phyloP scores from a whole-genome alignment of 2,888 invertebrate genomes.

The Labia minor region DNA sequence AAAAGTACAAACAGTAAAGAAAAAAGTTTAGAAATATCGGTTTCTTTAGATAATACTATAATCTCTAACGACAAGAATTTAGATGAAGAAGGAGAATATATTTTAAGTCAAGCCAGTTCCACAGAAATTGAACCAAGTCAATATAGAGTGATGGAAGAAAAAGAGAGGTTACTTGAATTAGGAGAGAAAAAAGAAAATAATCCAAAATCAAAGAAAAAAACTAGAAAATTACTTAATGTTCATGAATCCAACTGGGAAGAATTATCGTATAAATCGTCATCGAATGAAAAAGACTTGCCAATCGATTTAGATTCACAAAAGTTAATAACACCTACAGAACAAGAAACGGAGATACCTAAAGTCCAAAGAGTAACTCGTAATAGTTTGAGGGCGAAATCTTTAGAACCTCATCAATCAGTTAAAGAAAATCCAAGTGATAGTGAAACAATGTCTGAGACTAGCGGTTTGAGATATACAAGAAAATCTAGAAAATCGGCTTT shows the following conservation, averaged over 20 bases:
- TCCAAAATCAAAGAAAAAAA: neutral
- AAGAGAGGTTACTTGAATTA: neutral
- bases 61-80: neutral
- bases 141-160: neutral
- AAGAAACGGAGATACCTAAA: neutral
- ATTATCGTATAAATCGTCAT: too few species aligned
- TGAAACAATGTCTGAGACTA: neutral
- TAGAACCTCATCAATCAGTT: neutral
- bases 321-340: neutral
- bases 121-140: neutral
- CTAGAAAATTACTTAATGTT: neutral
- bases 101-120: neutral
- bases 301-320: neutral
- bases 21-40: neutral
- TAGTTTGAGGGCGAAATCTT: neutral
- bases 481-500: neutral
- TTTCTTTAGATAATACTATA: neutral
- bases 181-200: neutral
- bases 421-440: neutral
- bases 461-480: neutral
- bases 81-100: neutral
- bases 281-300: too few species aligned
- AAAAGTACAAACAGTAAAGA: neutral
- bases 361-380: neutral
- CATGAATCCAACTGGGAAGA: neutral